Conservation (phyloP, 2,888 invertebrate species). For the Pheosia gnoma region DNA sequence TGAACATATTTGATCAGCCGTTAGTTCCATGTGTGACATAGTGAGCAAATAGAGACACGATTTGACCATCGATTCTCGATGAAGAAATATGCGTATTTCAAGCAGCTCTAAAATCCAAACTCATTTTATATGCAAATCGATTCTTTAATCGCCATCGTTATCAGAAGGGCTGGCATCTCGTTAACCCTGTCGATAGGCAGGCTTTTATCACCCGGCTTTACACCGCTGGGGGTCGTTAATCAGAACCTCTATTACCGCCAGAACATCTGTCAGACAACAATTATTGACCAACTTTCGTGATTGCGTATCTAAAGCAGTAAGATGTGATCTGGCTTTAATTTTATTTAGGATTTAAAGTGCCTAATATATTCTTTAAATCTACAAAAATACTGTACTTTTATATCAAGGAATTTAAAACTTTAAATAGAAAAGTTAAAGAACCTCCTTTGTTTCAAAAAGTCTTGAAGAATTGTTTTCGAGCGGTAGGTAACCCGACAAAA, state of each 20-base stretch:
- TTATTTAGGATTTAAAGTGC: no score
- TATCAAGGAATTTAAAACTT: slow-evolving; percentile 7
- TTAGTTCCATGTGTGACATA: no score
- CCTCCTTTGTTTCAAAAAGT: not conserved
- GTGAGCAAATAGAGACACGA: no score
- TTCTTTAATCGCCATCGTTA: not conserved
- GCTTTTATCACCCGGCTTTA: slow-evolving; percentile 9
- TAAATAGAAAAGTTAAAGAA: not conserved
- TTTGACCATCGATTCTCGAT: no score
- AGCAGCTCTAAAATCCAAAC: not conserved
- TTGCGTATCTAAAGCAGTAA: no score
- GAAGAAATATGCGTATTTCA: not conserved
- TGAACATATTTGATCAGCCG: no score
- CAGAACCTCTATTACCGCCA: slow-evolving; percentile 9
- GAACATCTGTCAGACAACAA: slow-evolving; percentile 20
- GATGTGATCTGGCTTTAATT: no score
- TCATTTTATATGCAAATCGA: not conserved
- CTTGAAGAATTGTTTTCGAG: not conserved
- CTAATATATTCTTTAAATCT: no score
- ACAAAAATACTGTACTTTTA: not conserved
- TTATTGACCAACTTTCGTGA: slow-evolving; percentile 25
- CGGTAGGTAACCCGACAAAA: not conserved
- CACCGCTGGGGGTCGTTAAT: slow-evolving; percentile 8
- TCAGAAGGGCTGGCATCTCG: slow-evolving; percentile 17
- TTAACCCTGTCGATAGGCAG: slow-evolving; percentile 16